A percentile compares a stretch with the other conserved stretches of the same genome.
phyloP scores from a whole-genome alignment of 2,797 vertebrate genomes.

The Psittacula derbiana region DNA sequence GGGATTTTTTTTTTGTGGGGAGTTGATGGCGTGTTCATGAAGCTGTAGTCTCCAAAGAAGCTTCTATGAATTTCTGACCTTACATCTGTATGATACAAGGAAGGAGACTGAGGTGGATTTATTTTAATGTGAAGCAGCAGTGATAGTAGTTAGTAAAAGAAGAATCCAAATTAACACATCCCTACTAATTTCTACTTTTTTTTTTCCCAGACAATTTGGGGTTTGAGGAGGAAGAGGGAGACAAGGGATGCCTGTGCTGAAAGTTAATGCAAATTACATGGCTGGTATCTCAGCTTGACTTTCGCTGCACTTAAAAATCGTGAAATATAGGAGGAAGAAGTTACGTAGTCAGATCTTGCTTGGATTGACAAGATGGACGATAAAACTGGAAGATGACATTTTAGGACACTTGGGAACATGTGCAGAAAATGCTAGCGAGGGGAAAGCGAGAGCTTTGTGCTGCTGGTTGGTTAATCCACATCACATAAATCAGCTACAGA shows the following conservation, averaged over 20 bases:
- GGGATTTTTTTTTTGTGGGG: background rate
- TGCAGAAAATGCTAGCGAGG: background rate
- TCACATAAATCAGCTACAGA: rapidly evolving
- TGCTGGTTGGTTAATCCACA: background rate
- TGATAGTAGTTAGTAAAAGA: background rate
- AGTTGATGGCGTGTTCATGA: background rate
- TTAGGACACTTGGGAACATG: background rate
- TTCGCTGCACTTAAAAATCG: background rate
- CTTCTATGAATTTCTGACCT: background rate
- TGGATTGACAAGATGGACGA: background rate
- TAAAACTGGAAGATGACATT: background rate
- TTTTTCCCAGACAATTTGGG: background rate
- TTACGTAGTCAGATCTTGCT: background rate
- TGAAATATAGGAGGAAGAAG: background rate
- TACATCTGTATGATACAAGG: background rate
- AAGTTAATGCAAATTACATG: background rate
- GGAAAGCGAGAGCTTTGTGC: background rate
- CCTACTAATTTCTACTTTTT: background rate
- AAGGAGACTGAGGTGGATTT: background rate
- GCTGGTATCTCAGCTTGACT: background rate
- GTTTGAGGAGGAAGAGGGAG: background rate
- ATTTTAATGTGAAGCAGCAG: background rate
- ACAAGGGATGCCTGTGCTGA: background rate
- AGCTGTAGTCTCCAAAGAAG: background rate
- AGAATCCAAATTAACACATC: background rate